Evolutionary conservation across 2,888 invertebrate genomes (phyloP).

Genomic region (Plebejus anna): DNA sequence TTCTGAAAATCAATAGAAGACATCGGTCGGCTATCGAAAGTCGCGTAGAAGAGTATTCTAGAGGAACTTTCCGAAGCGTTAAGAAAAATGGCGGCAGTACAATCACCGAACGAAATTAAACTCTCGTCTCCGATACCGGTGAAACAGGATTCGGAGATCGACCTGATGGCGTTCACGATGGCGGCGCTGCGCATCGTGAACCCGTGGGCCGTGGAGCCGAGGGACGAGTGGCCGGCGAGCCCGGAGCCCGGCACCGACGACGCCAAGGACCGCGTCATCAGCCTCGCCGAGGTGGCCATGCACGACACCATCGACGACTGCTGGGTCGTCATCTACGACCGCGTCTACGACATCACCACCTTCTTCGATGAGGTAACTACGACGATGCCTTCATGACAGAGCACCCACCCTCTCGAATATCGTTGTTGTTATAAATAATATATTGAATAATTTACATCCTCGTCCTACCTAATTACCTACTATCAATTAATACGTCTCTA

Average conservation of each 20-base stretch:
- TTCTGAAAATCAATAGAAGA: constrained; percentile 4
- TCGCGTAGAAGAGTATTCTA: background rate
- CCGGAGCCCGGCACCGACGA: constrained; percentile 57
- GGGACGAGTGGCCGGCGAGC: constrained; percentile 48
- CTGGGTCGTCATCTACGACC: constrained; percentile 93
- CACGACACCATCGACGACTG: constrained; percentile 88
- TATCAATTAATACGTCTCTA: background rate
- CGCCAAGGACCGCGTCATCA: constrained; percentile 74
- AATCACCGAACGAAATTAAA: constrained; percentile 58
- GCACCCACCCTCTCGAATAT: background rate
- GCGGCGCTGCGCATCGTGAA: constrained; percentile 70
- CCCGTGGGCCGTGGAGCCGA: constrained; percentile 61
- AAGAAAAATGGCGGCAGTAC: constrained; percentile 63
- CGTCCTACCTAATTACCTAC: background rate
- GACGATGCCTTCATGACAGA: background rate
- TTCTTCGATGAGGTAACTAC: constrained; percentile 84
- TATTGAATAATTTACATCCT: background rate
- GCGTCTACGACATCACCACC: constrained; percentile 89
- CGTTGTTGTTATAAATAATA: background rate
- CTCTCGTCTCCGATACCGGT: constrained; percentile 56
- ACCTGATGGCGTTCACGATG: constrained; percentile 69
- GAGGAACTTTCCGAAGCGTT: constrained; percentile 18
- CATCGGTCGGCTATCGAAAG: background rate
- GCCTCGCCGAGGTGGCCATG: constrained; percentile 86
- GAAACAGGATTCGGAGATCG: constrained; percentile 60